Evolutionary conservation across 2,888 invertebrate species (phyloP).

Genomic region (Disparrhopalites patrizii): DNA sequence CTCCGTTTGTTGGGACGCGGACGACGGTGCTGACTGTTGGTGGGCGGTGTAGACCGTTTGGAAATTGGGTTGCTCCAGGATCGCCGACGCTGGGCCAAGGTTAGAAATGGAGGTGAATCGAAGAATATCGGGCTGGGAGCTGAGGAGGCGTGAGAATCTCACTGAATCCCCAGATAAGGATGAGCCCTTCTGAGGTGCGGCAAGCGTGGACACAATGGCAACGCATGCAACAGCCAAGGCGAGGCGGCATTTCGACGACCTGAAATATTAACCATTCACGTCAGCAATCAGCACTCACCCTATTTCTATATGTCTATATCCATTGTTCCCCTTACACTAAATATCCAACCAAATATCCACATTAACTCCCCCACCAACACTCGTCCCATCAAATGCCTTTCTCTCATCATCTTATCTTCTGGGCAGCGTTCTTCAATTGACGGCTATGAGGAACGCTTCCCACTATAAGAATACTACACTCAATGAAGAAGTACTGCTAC

Average conservation of each 20-base stretch:
- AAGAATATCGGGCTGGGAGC: conserved; percentile 42
- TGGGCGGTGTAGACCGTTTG: conserved; percentile 19
- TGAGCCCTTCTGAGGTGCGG: conserved; percentile 16
- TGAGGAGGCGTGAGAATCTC: conserved; percentile 46
- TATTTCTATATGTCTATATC: no score
- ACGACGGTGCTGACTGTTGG: conserved; percentile 26
- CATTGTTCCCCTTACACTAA: no score
- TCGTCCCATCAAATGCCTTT: no score
- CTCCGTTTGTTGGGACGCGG: conserved; percentile 33
- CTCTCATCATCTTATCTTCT: not conserved
- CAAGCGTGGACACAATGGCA: conserved; percentile 10
- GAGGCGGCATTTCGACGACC: conserved; percentile 13
- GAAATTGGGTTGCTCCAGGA: conserved; percentile 32
- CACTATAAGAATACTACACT: no score
- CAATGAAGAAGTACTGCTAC: no score
- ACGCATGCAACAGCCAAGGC: conserved; percentile 1
- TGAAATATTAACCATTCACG: no score
- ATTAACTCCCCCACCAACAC: no score
- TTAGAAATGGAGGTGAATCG: conserved; percentile 47
- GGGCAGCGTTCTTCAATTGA: no score
- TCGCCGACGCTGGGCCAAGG: conserved; percentile 37
- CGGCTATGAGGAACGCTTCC: no score
- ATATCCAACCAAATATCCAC: no score
- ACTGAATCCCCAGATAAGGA: conserved; percentile 27
- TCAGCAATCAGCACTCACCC: no score